Conservation (phyloP, 1,140 invertebrate genomes). For the Asobara japonica region DNA sequence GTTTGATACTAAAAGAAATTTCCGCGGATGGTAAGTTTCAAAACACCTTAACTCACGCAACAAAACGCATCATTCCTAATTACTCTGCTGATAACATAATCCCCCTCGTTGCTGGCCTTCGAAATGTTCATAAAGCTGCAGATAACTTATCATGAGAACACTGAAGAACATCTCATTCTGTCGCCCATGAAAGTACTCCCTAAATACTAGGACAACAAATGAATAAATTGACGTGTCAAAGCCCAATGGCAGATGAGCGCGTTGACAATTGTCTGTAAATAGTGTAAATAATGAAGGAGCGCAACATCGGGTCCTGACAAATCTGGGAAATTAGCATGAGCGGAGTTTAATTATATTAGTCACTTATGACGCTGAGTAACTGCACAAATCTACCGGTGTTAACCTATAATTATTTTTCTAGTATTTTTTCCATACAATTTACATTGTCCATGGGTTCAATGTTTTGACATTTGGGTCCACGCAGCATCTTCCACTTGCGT, state of each 20-base stretch:
- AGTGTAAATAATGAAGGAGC: constrained; percentile 1
- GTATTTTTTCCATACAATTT: not conserved
- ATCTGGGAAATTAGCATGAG: not conserved
- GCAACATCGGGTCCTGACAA: not conserved
- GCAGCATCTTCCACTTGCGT: not conserved
- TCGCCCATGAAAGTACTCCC: not conserved
- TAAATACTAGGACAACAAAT: not conserved
- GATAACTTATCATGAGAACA: not conserved
- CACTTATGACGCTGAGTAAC: too few species aligned
- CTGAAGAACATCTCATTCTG: not conserved
- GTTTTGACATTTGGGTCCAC: not conserved
- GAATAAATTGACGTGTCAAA: constrained; percentile 1
- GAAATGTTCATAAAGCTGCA: not conserved
- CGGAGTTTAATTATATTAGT: not conserved
- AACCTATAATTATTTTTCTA: not conserved
- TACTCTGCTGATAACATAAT: not conserved
- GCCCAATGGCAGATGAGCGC: not conserved
- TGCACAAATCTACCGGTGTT: not conserved
- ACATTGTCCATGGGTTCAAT: not conserved
- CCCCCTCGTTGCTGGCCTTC: not conserved
- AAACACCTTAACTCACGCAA: too few species aligned
- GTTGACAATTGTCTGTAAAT: not conserved
- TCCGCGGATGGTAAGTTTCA: too few species aligned
- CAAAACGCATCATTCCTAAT: too few species aligned
- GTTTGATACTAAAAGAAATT: too few species aligned